phyloP scores from a whole-genome alignment of 2,888 invertebrate species.

The Serripes groenlandicus region DNA sequence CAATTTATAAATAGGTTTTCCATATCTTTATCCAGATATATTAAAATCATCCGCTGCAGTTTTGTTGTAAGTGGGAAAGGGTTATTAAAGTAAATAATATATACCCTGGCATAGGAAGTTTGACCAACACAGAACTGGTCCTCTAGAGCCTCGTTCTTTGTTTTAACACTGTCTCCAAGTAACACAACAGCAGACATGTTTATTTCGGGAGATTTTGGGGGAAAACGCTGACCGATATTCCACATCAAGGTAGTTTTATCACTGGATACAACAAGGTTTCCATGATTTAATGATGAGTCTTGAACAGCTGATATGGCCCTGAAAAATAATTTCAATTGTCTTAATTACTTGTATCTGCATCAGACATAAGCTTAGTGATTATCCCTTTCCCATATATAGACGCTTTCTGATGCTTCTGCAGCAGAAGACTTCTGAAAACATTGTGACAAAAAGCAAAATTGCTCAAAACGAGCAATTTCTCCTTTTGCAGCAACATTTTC shows the following conservation, averaged over 20 bases:
- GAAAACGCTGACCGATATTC: slow-evolving; percentile 83
- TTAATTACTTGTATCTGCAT: neutral
- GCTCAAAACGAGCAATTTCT: neutral
- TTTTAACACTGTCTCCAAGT: slow-evolving; percentile 54
- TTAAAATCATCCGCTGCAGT: no score
- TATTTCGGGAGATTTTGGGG: slow-evolving; percentile 76
- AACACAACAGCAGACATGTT: slow-evolving; percentile 76
- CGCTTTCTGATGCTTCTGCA: neutral
- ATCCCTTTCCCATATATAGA: neutral
- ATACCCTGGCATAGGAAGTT: slow-evolving; percentile 82
- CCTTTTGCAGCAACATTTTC: neutral
- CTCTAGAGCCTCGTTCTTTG: slow-evolving; percentile 58
- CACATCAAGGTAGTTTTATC: slow-evolving; percentile 80
- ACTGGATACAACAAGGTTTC: slow-evolving; percentile 74
- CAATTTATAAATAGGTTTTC: neutral
- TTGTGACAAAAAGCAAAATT: neutral
- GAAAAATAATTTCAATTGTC: neutral
- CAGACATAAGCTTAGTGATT: neutral
- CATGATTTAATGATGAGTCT: slow-evolving; percentile 80
- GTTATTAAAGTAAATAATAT: no score
- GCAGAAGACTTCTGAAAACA: neutral
- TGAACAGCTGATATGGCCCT: slow-evolving; percentile 58
- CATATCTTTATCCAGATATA: no score
- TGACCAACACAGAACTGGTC: slow-evolving; percentile 82
- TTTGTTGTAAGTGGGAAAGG: no score